Base-by-base conservation (phyloP, 2,888 invertebrate genomes). In the Tethea ocularis region DNA sequence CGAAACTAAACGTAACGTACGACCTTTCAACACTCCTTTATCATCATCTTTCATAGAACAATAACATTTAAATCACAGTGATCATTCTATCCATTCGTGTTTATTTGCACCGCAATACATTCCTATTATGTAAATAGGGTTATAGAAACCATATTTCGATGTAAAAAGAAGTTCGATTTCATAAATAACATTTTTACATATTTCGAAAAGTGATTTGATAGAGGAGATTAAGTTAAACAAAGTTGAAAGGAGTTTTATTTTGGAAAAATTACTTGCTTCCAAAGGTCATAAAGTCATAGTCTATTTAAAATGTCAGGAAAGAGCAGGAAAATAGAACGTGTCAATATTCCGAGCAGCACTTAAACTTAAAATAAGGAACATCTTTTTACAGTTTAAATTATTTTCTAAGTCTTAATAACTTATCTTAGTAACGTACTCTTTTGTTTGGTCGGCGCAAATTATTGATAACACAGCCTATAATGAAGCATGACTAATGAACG, bases 51-150 rank as follows among this genome's bases (percentile, higher is more conserved):
- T 61, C 66, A 57, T 72, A 77, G 77, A 79, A 33, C 33, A 80
- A 82, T 78, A 84, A 86, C 81, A 82, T 82, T 83, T 76, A 85
- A 83, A 89, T 89, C 89, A 89, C 89, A 90, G 87, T 78, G 80
- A 71, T 75, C 71, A 78, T 74, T 82, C 70, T 68, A 74, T 78
- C 66, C 71, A 72, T 70, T 74, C 72, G 75, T 76, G 57, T 74
- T 51, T 60, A 64, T 61, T 75, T 75, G 77, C 79, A 80, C 79
- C 77, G 68, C 66, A 72, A 71, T 69, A 71, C 46, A 46, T 67
- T 67, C 73, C 76, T 75, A 72, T 68, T 66, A 67, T 65, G 63
- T 69, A 75, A 72, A 67, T 66, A 74, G 33, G 54, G 62, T 57
- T 69, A 68, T 66, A 71, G 64, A 71, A 60, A 69, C 62, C 67